Evolutionary conservation across 2,888 invertebrate genomes (phyloP), one percentile per base, ranked within the genome.

Genomic region (Heliconius sara): DNA sequence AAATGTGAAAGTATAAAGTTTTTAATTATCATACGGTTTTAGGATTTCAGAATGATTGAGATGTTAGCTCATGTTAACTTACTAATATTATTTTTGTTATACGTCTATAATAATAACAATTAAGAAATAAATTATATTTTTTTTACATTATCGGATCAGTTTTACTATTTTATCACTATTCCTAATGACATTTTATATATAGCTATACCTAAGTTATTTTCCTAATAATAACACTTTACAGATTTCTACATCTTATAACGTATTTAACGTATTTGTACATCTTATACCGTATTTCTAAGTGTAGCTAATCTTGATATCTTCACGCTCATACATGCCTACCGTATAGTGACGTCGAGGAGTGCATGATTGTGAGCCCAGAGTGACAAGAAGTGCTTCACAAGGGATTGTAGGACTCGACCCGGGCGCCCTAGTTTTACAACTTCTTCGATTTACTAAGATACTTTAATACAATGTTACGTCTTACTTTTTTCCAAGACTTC

Each of bases 321-420:
- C 13, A 74, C 19, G 34, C n/a, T 66, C n/a, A 73, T 57, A 60
- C 39, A 70, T 52, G 68, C 19, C 19, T 73, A 39, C 66, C 19
- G 76, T 52, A 52, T 72, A 66, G 77, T 57, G 71, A 77, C 77
- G 79, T 79, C 77, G 81, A 82, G 79, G 73, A 76, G 79, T 72
- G 84, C 83, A 85, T 84, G 87, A 88, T 87, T 85, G 77, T 74
- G 84, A 81, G 80, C 80, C 83, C 81, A 83, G 86, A 83, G 88
- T 83, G 87, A 87, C 84, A 84, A 88, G 87, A 89, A 89, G 86
- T 89, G 88, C 89, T 86, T 85, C 81, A 87, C 86, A 87, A 87
- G 86, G 88, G 88, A 88, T 87, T 88, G 88, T 87, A 85, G 83
- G 86, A 85, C 88, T 89, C 88, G 88, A 88, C 90, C 87, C 84